Conservation (phyloP, 2,113 vertebrate genomes). For the Siniperca chuatsi region DNA sequence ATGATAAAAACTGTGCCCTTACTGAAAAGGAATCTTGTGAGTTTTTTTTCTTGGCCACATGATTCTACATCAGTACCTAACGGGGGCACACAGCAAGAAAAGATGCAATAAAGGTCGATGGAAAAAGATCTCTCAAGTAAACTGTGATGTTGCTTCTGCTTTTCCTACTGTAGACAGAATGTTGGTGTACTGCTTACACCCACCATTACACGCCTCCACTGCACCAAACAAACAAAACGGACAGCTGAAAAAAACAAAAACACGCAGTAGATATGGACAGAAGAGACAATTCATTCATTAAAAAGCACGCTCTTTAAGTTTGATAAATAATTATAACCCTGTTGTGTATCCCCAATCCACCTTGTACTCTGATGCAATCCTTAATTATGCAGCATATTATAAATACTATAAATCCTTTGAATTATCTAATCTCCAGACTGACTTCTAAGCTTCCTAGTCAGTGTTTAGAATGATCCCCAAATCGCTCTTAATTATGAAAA, state of each 20-base stretch:
- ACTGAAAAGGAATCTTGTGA: conserved; percentile 11
- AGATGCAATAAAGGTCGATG: neutral
- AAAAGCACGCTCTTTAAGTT: neutral
- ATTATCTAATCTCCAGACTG: conserved; percentile 2
- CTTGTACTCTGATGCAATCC: neutral
- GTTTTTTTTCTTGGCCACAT: neutral
- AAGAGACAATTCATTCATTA: conserved; percentile 19
- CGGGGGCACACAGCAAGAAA: neutral
- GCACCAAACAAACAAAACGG: neutral
- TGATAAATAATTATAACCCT: conserved; percentile 30
- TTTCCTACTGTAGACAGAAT: conserved; percentile 21
- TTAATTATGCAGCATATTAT: conserved; percentile 16
- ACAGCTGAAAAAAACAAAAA: neutral
- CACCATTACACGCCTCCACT: conserved; percentile 24
- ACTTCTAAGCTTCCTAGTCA: neutral
- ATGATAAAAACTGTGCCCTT: neutral
- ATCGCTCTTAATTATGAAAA: conserved; percentile 10
- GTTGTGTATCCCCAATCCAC: neutral
- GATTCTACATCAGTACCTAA: neutral
- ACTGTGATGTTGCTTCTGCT: conserved; percentile 14
- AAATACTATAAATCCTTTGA: conserved; percentile 32
- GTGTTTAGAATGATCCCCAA: conserved; percentile 15
- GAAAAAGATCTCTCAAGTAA: conserved; percentile 30
- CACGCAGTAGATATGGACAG: neutral
- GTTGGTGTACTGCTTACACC: conserved; percentile 26